These are phyloP conservation scores for Entomyzon cyanotis DNA, from an alignment of 2,113 vertebrate species.

Conservation along the genomic window DNA sequence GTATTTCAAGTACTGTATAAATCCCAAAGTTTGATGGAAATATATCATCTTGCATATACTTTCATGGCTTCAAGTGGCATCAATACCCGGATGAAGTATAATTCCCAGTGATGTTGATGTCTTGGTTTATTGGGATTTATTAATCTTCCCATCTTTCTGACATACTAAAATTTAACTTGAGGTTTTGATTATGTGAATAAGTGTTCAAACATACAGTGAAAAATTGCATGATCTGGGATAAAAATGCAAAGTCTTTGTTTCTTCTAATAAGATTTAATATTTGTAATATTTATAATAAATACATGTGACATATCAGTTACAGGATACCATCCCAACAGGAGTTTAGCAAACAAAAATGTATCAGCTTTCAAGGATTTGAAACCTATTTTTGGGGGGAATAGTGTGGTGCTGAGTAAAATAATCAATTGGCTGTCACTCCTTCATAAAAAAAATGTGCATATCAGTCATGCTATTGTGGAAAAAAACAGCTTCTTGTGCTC, in stretches of 20 bases:
- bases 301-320: not conserved
- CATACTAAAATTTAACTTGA: not conserved
- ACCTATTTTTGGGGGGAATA: accelerated
- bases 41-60: not conserved
- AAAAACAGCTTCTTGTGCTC: not conserved
- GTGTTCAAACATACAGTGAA: not conserved
- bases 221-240: not conserved
- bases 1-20: not conserved
- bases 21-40: not conserved
- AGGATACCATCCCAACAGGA: not conserved
- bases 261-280: not conserved
- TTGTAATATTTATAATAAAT: not conserved
- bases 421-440: not conserved
- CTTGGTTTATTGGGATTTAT: not conserved
- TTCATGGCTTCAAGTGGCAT: not conserved
- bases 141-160: not conserved
- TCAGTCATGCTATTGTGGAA: not conserved
- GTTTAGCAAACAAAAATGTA: not conserved
- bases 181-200: not conserved
- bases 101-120: not conserved
- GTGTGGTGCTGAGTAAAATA: not conserved
- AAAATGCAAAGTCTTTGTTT: not conserved
- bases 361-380: not conserved
- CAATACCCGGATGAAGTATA: not conserved
- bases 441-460: not conserved